Evolutionary conservation across 53 echinoderm and acorn worm genomes (phyloP).

Genomic region (Glandiceps talaboti): DNA sequence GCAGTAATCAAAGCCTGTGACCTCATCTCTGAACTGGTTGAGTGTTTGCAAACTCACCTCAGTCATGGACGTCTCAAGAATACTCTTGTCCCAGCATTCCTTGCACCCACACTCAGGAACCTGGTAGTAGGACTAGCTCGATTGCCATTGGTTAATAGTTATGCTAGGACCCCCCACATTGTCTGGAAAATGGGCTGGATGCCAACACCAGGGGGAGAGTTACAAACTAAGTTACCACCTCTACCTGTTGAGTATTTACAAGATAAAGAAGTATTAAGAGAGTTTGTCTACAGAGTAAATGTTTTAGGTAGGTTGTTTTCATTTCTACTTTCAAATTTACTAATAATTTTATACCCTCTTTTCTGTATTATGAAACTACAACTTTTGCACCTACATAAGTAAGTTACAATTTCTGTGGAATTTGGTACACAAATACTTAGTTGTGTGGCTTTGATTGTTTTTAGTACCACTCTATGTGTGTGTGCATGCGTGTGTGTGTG

Average conservation of each 20-base stretch:
- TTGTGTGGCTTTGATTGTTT: too few species aligned
- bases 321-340: too few species aligned
- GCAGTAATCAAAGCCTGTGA: slow-evolving; percentile 41
- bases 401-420: too few species aligned
- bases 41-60: slow-evolving; percentile 33
- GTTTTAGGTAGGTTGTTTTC: slow-evolving; percentile 69
- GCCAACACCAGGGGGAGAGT: slow-evolving; percentile 45
- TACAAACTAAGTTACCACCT: slow-evolving; percentile 51
- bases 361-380: too few species aligned
- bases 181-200: slow-evolving; percentile 92
- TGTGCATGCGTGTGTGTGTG: too few species aligned
- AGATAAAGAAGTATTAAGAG: slow-evolving; percentile 79
- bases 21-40: slow-evolving; percentile 47
- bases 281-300: slow-evolving; percentile 77
- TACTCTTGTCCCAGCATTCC: slow-evolving; percentile 15
- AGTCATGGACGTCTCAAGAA: background rate
- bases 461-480: too few species aligned
- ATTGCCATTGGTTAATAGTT: slow-evolving; percentile 71
- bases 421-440: too few species aligned
- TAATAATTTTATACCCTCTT: too few species aligned
- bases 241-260: slow-evolving; percentile 85
- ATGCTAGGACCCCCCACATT: slow-evolving; percentile 75
- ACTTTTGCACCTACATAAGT: too few species aligned
- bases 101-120: slow-evolving; percentile 47
- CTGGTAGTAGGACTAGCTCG: slow-evolving; percentile 66